These are phyloP conservation scores for Nibea albiflora DNA, from an alignment of 2,113 vertebrate genomes.

Conservation along the genomic window DNA sequence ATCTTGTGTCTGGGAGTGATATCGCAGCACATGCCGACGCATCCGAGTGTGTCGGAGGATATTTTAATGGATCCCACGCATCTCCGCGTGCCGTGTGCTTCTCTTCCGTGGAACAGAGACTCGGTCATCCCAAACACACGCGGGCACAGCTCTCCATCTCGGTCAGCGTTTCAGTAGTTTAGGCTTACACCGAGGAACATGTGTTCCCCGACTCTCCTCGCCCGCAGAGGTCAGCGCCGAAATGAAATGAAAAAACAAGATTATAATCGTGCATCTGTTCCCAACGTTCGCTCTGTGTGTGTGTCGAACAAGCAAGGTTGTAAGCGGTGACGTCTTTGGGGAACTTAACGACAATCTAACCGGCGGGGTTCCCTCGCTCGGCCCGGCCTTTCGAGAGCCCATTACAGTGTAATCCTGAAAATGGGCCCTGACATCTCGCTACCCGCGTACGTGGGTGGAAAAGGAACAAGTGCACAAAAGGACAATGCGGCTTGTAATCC, in stretches of 20 bases:
- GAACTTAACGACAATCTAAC: constrained; percentile 28
- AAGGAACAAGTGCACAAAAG: constrained; percentile 73
- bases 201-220: background rate
- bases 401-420: constrained; percentile 67
- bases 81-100: background rate
- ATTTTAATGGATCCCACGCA: constrained; percentile 29
- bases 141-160: background rate
- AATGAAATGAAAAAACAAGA: background rate
- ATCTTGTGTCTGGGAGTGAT: background rate
- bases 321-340: constrained; percentile 1
- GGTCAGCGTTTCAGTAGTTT: background rate
- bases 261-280: background rate
- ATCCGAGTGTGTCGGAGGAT: background rate
- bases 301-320: constrained; percentile 7
- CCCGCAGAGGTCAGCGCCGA: constrained; percentile 6
- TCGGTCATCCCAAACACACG: background rate
- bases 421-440: constrained; percentile 69
- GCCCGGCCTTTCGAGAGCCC: constrained; percentile 44
- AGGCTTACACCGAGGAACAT: background rate
- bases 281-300: background rate
- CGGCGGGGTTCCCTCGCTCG: constrained; percentile 6
- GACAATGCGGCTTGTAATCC: constrained; percentile 81
- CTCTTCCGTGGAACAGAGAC: background rate
- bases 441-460: constrained; percentile 63
- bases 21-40: constrained; percentile 5